Base-by-base conservation (phyloP, 30 jellyfish, hydroid and myxozoan species). In the Cassiopea andromeda region DNA sequence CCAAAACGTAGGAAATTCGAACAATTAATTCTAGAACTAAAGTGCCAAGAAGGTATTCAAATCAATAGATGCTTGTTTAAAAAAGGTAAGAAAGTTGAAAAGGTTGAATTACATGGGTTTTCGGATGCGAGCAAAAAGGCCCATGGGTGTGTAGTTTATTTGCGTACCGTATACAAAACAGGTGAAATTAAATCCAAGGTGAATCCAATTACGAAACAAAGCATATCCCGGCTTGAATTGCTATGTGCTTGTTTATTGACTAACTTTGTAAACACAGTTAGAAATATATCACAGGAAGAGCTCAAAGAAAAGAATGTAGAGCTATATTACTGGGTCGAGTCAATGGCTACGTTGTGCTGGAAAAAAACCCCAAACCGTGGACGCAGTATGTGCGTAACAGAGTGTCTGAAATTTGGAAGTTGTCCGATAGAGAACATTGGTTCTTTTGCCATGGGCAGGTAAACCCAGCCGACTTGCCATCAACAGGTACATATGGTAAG, bases 61-160 rank as follows among this genome's bases (percentile, higher is more conserved):
- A 68, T 68, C 17, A n/a, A 68, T 43, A 68, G 77, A 43, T 68
- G 77, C 77, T 68, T 54, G 64, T 54, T 54, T 54, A 6, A 54
- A 0, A 54, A 6, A 54, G 89, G 77, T 48, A 77, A 69, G 44
- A 75, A 59, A 77, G 85, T 87, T 43, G 70, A 57, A 69, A 49
- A 83, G 19, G 75, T 81, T 64, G 71, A 66, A 91, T 17, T 76
- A 13, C 91, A 83, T 19, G 94, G 83, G 7, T 90, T 83, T 60
- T 90, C 87, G 8, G 97, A 90, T 69, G 94, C 87, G 43, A 64
- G 94, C 64, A 73, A 50, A 60, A 72, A 60, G 46, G 97, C 97
- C 18, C 78, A 60, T 71, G 90, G 82, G 19, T 89, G 91, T 18
- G 82, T 73, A 18, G 90, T 78, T 15, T 84, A 83, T 47, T 43